Evolutionary conservation across 2,113 vertebrate species (phyloP).

Genomic region (Petroica traversi): DNA sequence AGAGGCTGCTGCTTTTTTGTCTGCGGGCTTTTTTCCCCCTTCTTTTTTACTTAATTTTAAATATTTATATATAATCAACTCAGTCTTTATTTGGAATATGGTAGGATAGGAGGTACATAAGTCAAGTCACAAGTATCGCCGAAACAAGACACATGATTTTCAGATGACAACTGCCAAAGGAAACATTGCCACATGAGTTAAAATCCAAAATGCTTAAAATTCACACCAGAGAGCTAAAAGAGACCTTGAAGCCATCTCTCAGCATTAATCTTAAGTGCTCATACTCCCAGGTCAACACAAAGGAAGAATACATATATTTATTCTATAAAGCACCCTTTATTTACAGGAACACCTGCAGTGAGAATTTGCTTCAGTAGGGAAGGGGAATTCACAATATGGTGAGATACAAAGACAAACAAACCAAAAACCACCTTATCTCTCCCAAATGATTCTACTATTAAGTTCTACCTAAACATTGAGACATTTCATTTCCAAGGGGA

Average conservation of each 20-base stretch:
- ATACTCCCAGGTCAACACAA: background rate
- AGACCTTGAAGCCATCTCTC: background rate
- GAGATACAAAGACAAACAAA: conserved; percentile 25
- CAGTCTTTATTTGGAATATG: background rate
- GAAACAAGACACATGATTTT: background rate
- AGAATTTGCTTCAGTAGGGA: background rate
- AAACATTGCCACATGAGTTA: background rate
- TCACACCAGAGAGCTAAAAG: background rate
- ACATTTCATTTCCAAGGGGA: conserved; percentile 36
- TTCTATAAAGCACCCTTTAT: background rate
- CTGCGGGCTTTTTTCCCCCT: background rate
- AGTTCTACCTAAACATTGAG: background rate
- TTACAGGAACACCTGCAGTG: conserved; percentile 3
- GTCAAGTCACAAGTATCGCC: background rate
- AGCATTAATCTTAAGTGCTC: background rate
- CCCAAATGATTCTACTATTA: background rate
- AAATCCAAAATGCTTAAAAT: background rate
- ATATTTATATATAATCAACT: background rate
- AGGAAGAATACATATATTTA: background rate
- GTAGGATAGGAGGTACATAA: background rate
- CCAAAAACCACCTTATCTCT: background rate
- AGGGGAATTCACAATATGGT: conserved; percentile 33
- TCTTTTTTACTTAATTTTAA: background rate
- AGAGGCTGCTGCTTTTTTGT: background rate
- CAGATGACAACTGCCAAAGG: background rate